These are phyloP conservation scores for Papilio helenus DNA, from an alignment of 1,140 invertebrate genomes.

Conservation along the genomic window DNA sequence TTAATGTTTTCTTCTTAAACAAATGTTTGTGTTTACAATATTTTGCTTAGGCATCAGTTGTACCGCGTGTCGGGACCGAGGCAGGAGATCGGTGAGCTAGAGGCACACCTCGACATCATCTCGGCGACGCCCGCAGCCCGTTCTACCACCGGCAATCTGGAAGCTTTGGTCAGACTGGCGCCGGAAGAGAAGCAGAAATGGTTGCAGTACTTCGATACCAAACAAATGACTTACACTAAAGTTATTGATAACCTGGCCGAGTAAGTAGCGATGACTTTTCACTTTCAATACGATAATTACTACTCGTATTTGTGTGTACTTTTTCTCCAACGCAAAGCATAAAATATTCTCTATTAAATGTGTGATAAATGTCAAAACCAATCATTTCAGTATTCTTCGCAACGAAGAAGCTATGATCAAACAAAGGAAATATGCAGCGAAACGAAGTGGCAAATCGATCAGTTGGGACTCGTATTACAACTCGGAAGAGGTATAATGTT, in stretches of 20 bases:
- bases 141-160: conserved; percentile 56
- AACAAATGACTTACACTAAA: conserved; percentile 58
- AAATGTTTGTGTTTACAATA: conserved; percentile 23
- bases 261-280: conserved; percentile 51
- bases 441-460: conserved; percentile 56
- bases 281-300: background rate
- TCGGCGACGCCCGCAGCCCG: conserved; percentile 59
- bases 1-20: no score
- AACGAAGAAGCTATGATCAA: conserved; percentile 59
- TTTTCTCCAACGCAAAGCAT: no score
- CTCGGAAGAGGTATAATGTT: conserved; percentile 56
- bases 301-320: no score
- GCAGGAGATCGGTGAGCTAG: conserved; percentile 54
- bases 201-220: conserved; percentile 62
- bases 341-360: background rate
- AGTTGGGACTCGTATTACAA: conserved; percentile 69
- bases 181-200: conserved; percentile 65
- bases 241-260: conserved; percentile 70
- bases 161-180: conserved; percentile 65
- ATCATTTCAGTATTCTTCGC: conserved; percentile 60
- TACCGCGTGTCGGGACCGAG: conserved; percentile 60
- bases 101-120: conserved; percentile 64
- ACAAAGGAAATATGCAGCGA: conserved; percentile 46
- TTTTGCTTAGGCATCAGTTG: conserved; percentile 61
- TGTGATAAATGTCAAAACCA: background rate